Evolutionary conservation across 2,113 vertebrate species (phyloP).

Genomic region (Eurypyga helias): DNA sequence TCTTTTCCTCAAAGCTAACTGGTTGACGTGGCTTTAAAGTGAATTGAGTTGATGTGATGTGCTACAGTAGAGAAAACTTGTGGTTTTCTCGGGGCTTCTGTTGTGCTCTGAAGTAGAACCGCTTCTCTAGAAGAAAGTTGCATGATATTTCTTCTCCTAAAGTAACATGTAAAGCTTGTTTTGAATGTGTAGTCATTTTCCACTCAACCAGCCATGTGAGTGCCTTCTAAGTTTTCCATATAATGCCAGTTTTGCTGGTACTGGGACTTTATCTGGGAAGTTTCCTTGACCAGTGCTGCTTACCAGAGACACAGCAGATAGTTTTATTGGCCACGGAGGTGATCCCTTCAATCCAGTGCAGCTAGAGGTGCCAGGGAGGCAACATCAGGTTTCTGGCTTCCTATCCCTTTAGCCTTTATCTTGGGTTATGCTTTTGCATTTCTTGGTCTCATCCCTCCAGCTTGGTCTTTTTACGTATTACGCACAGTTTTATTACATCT

Average conservation of each 20-base stretch:
- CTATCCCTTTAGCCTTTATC: background rate
- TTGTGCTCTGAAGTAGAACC: background rate
- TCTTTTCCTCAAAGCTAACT: background rate
- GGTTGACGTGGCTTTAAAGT: background rate
- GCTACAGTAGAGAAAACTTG: background rate
- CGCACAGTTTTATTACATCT: background rate
- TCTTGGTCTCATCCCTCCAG: background rate
- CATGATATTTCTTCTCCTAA: background rate
- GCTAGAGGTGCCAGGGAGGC: background rate
- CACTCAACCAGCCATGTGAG: slow-evolving; percentile 2
- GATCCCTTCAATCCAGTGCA: background rate
- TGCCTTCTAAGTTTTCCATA: slow-evolving; percentile 47
- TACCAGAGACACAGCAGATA: background rate
- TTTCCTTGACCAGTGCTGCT: background rate
- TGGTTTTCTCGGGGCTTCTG: background rate
- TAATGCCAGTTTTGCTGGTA: background rate
- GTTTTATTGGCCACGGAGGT: background rate
- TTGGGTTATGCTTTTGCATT: background rate
- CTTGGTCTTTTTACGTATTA: background rate
- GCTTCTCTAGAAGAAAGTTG: background rate
- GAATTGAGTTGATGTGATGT: background rate
- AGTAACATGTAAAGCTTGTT: background rate
- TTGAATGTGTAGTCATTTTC: background rate
- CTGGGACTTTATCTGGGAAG: background rate
- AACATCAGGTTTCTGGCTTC: background rate